A percentile compares a stretch with the other conserved stretches of the same genome.
Evolutionary conservation across 2,797 vertebrate genomes (phyloP).

Genomic region (Pangasius krempfi): DNA sequence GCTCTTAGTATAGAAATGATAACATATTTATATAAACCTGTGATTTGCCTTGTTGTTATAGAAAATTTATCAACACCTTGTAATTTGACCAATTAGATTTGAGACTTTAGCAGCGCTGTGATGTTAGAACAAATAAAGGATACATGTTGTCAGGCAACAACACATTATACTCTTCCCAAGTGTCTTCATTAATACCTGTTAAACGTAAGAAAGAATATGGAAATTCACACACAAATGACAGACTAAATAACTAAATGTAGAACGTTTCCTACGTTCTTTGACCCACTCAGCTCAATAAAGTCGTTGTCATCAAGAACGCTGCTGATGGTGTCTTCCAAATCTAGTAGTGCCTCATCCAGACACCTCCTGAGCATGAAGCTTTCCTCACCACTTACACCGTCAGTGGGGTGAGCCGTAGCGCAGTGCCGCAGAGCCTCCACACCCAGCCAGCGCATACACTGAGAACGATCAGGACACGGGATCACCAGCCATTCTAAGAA

Average conservation of each 20-base stretch:
- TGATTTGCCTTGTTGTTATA: not conserved
- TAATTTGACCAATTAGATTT: not conserved
- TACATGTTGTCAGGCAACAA: not conserved
- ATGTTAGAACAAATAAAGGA: conserved; percentile 10
- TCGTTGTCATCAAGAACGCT: not conserved
- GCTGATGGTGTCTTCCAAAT: conserved; percentile 5
- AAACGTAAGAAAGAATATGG: not conserved
- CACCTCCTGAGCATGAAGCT: conserved; percentile 1
- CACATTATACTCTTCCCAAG: not conserved
- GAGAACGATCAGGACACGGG: not conserved
- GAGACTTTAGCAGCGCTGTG: not conserved
- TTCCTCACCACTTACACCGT: not conserved
- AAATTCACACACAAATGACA: not conserved
- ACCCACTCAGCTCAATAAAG: conserved; percentile 21
- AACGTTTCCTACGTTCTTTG: not conserved
- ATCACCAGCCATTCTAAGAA: not conserved
- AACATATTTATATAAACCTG: not conserved
- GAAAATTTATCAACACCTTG: not conserved
- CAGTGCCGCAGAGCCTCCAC: conserved; percentile 11
- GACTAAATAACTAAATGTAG: not conserved
- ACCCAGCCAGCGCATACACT: conserved; percentile 19
- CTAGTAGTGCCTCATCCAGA: not conserved
- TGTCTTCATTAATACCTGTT: not conserved
- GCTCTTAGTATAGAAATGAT: not conserved
- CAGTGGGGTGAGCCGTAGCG: not conserved